Conservation (phyloP, 2,797 vertebrate genomes). For the Uromys caudimaculatus region DNA sequence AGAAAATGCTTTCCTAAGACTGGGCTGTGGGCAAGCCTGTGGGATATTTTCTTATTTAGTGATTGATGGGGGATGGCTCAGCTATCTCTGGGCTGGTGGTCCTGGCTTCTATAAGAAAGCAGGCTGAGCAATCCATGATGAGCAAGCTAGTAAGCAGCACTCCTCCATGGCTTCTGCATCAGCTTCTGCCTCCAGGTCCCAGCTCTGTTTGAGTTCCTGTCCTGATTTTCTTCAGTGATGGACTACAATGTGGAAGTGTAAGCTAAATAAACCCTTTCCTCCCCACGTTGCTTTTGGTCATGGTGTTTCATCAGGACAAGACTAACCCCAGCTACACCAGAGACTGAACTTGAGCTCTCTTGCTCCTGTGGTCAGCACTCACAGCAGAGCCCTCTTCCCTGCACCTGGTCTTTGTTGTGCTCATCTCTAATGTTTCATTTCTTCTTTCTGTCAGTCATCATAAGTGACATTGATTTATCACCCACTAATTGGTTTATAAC, state of each 20-base stretch:
- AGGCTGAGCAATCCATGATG: neutral
- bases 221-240: neutral
- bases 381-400: neutral
- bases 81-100: neutral
- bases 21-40: neutral
- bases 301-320: no score
- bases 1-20: neutral
- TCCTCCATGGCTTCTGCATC: neutral
- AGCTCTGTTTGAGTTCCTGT: neutral
- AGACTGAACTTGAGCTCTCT: neutral
- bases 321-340: neutral
- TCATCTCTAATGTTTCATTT: neutral
- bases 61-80: neutral
- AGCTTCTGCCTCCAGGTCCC: neutral
- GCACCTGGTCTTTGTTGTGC: no score
- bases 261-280: neutral
- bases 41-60: neutral
- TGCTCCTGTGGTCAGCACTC: no score
- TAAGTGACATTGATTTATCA: neutral
- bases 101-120: neutral
- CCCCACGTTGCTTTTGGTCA: no score
- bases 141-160: neutral
- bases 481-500: neutral
- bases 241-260: neutral
- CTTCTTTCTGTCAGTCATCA: neutral